Base-by-base conservation (phyloP, 2,797 vertebrate species). In the Scolopax bukidnonensis region DNA sequence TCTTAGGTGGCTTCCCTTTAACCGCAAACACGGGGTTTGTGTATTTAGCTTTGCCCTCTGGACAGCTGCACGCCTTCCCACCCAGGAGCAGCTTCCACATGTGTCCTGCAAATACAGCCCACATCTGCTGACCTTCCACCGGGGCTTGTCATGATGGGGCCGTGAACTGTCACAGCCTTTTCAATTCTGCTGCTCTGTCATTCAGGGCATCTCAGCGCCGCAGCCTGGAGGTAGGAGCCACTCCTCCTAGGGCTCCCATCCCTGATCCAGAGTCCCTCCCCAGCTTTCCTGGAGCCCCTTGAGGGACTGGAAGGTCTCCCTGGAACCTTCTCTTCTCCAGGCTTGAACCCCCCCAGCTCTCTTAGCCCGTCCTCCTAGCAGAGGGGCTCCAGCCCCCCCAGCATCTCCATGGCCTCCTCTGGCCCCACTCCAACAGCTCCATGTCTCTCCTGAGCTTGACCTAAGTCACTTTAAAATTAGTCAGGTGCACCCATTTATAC, bases 41-140 rank as follows among this genome's bases (percentile, higher is more conserved):
- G 87, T 93, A 82, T 80, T 90, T 81, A 91, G 86, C 78, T 89
- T 87, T 95, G 85, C 89, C 65, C 89, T 70, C 16, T 1, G 74
- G 88, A 57, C 93, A 90, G 91, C 91, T 91, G 83, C 0, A 3
- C 2, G 3, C 18, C 11, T 87, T 93, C 86, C 93, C 93, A 93
- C 83, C 80, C 91, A 68, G 80, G 51, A 92, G 91, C 89, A 76
- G 79, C 64, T 88, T 50, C 84, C 93, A 75, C 84, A 71, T 64
- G 61, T 64, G 71, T 79, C 71, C 86, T 86, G 71, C n/a, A 68
- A 83, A 76, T 41, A 79, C 59, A 73, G 48, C 40, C 87, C 91
- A 90, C 83, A 85, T 94, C 88, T 95, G 85, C 93, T 93, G 91
- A 87, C 85, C 93, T 94, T 80, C 85, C 85, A 73, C 54, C 2